Evolutionary conservation across 2,797 vertebrate genomes (phyloP), one percentile per base, ranked within the genome.

Genomic region (Hybognathus amarus): DNA sequence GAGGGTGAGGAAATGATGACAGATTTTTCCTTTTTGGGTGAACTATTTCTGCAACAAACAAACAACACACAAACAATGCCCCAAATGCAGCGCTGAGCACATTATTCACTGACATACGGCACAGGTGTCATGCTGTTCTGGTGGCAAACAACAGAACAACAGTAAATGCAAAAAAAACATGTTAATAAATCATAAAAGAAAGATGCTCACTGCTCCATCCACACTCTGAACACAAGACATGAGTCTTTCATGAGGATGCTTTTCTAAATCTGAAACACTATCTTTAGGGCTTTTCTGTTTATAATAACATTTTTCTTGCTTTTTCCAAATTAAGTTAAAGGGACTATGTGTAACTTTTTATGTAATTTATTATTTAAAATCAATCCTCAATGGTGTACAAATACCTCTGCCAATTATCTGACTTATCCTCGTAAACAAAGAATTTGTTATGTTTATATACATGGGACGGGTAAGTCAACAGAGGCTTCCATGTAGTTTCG

Each of bases 151-250:
- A 42, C 67, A 69, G 38, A 69, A 69, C 67, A 69, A 64, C 76
- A 64, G 59, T 77, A 63, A 47, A 77, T 77, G 76, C 76, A 77
- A 77, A 77, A 50, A 30, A 77, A 77, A 61, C 76, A 77, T 33
- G 40, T 77, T 77, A 77, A 77, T 77, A 77, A 77, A 77, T 77
- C 76, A 64, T 63, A 64, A 77, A 64, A 47, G 76, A 64, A 59
- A 77, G 56, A 47, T 15, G 59, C 76, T 77, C 76, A 13, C 18
- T 33, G 59, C 76, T 20, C 54, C 54, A 17, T 64, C 56, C 75
- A 63, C 75, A 42, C 56, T 77, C 36, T 18, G 15, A 77, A 42
- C 74, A 77, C 36, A 76, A 61, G n/a, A 61, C 38, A 27, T 5
- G 9, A 56, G 85, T 82, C 45, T 77, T 61, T 61, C 52, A 42